Evolutionary conservation across 92 coral and sea anemone genomes (phyloP).

Genomic region (Palythoa heliodiscus): DNA sequence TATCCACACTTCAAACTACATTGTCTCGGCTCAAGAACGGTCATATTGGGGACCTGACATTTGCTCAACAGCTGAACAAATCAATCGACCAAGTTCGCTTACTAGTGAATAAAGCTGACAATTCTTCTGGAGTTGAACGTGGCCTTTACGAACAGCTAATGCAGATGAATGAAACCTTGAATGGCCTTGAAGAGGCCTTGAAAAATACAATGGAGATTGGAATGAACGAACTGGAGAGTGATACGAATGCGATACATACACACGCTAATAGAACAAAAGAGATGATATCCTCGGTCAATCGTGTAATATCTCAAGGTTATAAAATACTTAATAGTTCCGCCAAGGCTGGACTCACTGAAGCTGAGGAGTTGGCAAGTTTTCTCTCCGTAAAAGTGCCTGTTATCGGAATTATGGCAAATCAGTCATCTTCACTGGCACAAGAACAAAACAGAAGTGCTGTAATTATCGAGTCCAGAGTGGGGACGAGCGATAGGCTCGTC

Average conservation of each 20-base stretch:
- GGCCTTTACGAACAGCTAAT: constrained; percentile 57
- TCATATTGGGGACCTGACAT: constrained; percentile 69
- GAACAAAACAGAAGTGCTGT: constrained; percentile 63
- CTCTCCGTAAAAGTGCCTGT: constrained; percentile 53
- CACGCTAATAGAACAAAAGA: constrained; percentile 50
- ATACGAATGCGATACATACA: constrained; percentile 29
- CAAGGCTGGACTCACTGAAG: constrained; percentile 50
- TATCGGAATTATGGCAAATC: constrained; percentile 52
- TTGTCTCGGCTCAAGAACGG: constrained; percentile 71
- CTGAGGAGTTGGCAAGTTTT: constrained; percentile 35
- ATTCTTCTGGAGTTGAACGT: constrained; percentile 68
- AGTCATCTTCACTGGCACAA: constrained; percentile 49
- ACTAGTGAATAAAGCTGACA: constrained; percentile 63
- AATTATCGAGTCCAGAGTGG: constrained; percentile 51
- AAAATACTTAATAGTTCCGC: constrained; percentile 57
- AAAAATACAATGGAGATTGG: constrained; percentile 58
- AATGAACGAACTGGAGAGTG: constrained; percentile 51
- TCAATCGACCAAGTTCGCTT: constrained; percentile 45
- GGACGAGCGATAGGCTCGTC: constrained; percentile 28
- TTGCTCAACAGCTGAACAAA: constrained; percentile 60
- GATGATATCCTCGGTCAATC: constrained; percentile 54
- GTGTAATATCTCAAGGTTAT: constrained; percentile 47
- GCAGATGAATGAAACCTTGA: constrained; percentile 67
- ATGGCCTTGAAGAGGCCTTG: constrained; percentile 59
- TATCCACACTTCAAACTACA: constrained; percentile 45